Conservation (phyloP, 2,113 vertebrate genomes). For the Hippolais icterina region DNA sequence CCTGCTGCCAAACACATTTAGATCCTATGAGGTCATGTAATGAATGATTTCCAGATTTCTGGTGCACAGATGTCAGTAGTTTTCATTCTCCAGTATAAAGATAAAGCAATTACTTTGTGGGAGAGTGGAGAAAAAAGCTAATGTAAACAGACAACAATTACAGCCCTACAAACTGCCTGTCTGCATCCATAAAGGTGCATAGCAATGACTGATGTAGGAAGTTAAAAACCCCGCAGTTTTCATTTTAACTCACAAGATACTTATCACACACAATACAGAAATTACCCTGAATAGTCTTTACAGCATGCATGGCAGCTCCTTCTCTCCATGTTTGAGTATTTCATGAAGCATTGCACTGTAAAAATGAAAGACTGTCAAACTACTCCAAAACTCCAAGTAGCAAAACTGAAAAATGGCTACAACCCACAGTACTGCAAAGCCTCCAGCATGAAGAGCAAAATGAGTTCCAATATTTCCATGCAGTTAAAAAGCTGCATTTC, state of each 20-base stretch:
- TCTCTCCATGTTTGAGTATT: background rate
- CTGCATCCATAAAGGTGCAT: background rate
- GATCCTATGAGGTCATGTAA: constrained; percentile 18
- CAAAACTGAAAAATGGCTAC: background rate
- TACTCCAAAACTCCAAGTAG: background rate
- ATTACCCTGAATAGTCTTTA: background rate
- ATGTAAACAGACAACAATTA: background rate
- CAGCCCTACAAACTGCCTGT: background rate
- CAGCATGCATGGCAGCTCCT: background rate
- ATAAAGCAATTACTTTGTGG: background rate
- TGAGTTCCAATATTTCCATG: background rate
- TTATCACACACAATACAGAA: background rate
- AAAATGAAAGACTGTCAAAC: background rate
- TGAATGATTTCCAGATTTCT: constrained; percentile 34
- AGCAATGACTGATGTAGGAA: background rate
- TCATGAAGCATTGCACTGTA: background rate
- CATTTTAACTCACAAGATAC: background rate
- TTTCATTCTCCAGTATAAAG: background rate
- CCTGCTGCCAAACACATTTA: background rate
- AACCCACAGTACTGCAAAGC: background rate
- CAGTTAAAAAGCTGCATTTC: background rate
- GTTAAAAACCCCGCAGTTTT: background rate
- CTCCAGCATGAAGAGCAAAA: background rate
- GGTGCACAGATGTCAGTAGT: constrained; percentile 1
- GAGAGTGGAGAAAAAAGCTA: background rate